Conservation (phyloP, 2,888 invertebrate species). For the Cheilosia vernalis region DNA sequence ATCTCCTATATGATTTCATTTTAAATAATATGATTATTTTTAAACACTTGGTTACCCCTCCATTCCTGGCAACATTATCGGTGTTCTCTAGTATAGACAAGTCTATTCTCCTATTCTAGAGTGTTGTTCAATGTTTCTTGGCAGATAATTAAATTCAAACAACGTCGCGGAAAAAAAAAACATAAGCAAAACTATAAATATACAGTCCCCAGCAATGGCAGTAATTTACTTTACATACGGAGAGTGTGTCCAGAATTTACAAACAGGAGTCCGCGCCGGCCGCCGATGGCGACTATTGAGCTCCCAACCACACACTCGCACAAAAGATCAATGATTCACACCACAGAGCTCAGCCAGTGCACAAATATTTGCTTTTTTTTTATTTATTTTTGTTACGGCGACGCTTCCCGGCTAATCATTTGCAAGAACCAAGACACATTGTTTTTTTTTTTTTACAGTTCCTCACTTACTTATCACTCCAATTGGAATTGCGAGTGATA, state of each 20-base stretch:
- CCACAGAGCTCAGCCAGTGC: slow-evolving; percentile 9
- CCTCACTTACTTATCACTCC: slow-evolving; percentile 43
- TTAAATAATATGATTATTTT: slow-evolving; percentile 42
- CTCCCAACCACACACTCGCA: slow-evolving; percentile 13
- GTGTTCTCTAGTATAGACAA: slow-evolving; percentile 18
- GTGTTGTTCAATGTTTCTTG: background rate
- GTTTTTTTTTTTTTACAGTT: background rate
- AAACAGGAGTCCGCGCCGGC: slow-evolving; percentile 59
- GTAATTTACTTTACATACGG: slow-evolving; percentile 59
- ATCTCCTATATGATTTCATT: background rate
- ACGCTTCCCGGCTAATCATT: slow-evolving; percentile 63
- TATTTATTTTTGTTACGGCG: slow-evolving; percentile 23
- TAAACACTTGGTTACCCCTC: slow-evolving; percentile 53
- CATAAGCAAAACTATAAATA: slow-evolving; percentile 59
- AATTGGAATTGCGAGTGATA: slow-evolving; percentile 28
- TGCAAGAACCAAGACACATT: slow-evolving; percentile 18
- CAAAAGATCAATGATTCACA: slow-evolving; percentile 67
- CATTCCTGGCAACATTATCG: slow-evolving; percentile 43
- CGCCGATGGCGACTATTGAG: slow-evolving; percentile 18
- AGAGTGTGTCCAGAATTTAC: slow-evolving; percentile 68
- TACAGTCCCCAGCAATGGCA: slow-evolving; percentile 30
- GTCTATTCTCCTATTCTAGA: background rate
- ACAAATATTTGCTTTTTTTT: slow-evolving; percentile 65
- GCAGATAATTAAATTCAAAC: slow-evolving; percentile 51
- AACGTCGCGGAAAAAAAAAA: slow-evolving; percentile 50